phyloP scores from a whole-genome alignment of 1,140 invertebrate species.

The Zaprionus kolodkinae region DNA sequence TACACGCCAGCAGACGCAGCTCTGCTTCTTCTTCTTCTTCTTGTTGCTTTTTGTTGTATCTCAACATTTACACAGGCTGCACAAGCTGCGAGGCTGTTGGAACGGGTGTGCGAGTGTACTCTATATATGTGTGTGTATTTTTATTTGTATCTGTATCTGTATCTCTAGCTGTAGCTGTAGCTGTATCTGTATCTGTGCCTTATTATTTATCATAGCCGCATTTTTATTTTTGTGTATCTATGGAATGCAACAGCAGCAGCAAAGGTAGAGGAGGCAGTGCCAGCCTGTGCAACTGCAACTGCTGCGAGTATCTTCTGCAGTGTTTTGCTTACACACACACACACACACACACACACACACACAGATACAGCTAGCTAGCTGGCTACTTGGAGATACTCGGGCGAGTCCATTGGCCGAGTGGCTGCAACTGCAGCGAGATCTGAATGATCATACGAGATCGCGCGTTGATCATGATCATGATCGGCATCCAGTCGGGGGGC shows the following conservation, averaged over 20 bases:
- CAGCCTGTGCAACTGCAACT: conserved; percentile 38
- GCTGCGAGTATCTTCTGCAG: conserved; percentile 61
- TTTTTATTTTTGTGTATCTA: conserved; percentile 83
- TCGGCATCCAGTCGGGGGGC: conserved; percentile 31
- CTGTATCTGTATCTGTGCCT: conserved; percentile 22
- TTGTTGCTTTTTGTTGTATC: conserved; percentile 32
- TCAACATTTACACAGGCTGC: conserved; percentile 31
- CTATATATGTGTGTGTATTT: conserved; percentile 1
- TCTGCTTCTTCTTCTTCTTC: neutral
- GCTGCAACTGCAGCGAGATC: conserved; percentile 28
- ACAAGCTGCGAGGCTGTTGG: conserved; percentile 11
- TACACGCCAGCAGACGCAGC: conserved; percentile 26
- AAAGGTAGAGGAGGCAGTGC: conserved; percentile 33
- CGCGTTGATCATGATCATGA: conserved; percentile 29
- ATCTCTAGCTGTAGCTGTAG: too few relatives aligned
- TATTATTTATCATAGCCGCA: conserved; percentile 82
- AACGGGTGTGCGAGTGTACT: conserved; percentile 24
- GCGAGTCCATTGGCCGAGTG: conserved; percentile 41
- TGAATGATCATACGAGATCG: conserved; percentile 44
- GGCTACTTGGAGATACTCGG: conserved; percentile 25
- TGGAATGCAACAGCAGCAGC: conserved; percentile 63
- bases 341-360: conserved; percentile 34
- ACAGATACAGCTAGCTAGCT: conserved; percentile 13
- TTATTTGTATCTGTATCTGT: neutral
- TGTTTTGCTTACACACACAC: conserved; percentile 29